A percentile compares a stretch with the other conserved stretches of the same genome.
phyloP scores from a whole-genome alignment of 2,888 invertebrate species.

The Lasioglossum villosulum region DNA sequence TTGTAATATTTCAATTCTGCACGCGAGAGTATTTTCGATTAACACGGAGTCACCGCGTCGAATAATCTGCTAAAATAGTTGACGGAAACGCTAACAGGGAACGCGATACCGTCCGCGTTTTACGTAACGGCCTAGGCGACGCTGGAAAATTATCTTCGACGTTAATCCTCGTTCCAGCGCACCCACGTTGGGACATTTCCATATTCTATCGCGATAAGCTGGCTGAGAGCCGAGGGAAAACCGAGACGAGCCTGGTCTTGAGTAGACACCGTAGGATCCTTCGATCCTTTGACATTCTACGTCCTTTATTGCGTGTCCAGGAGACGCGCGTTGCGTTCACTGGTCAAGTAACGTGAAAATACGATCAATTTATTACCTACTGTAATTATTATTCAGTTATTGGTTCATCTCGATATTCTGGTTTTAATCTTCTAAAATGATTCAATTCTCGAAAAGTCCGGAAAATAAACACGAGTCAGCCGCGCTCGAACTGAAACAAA shows the following conservation, averaged over 20 bases:
- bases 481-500: neutral
- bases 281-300: neutral
- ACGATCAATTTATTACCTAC: neutral
- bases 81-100: constrained; percentile 43
- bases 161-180: constrained; percentile 75
- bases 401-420: no score
- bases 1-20: no score
- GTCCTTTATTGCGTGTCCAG: neutral
- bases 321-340: neutral
- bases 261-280: neutral
- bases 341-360: neutral
- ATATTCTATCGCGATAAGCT: constrained; percentile 69
- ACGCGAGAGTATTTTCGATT: no score
- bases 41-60: neutral
- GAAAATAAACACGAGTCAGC: neutral
- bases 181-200: constrained; percentile 77
- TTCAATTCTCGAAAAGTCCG: no score
- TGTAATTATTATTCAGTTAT: neutral
- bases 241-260: constrained; percentile 37
- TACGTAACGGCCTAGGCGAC: constrained; percentile 35
- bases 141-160: constrained; percentile 72
- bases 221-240: constrained; percentile 49
- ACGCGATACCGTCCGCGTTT: constrained; percentile 52
- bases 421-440: no score
- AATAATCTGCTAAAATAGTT: constrained; percentile 22